Base-by-base conservation (phyloP, 2,888 invertebrate genomes). In the Scaptomyza polygonia region DNA sequence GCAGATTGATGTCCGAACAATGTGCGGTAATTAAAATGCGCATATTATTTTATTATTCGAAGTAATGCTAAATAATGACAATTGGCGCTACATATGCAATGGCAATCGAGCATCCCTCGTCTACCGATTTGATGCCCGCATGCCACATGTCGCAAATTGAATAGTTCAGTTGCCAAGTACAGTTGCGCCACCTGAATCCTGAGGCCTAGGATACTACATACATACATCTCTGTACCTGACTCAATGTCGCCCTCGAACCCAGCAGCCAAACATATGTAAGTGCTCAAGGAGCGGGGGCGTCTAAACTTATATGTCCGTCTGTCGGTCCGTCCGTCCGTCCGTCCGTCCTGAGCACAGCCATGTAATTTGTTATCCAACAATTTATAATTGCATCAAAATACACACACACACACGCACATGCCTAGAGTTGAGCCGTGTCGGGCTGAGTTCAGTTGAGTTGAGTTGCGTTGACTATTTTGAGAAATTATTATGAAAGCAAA, bases 331-430 rank as follows among this genome's bases (percentile, higher is more conserved):
- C n/a, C n/a, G n/a, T n/a, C n/a, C n/a, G n/a, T 47, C 56, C 9
- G 3, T 21, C 21, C 5, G 25, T 66, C 52, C 67, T 56, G 64
- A 47, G 66, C 67, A 66, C 63, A 74, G 69, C 72, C 79, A 81
- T 86, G 81, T 84, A 84, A 84, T 86, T 84, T 86, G 86, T 84
- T 84, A 86, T 81, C 84, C 84, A 86, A 85, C 84, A 85, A 81
- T 84, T 85, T 85, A 84, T 86, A 86, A 86, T 85, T 85, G 84
- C 84, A 85, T 84, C 84, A 86, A 79, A 80, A 83, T 71, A 77
- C 36, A 67, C 47, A 67, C 77, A 77, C 36, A 67, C 47, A 67
- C 77, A 82, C 85, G 73, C 81, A 81, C 74, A 81, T 68, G 77
- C 47, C 59, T 53, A 18, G 43, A 63, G 62, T 27, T 11, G 25